Base-by-base conservation (phyloP, 92 coral and sea anemone genomes). In the Chrysogorgia sp. region DNA sequence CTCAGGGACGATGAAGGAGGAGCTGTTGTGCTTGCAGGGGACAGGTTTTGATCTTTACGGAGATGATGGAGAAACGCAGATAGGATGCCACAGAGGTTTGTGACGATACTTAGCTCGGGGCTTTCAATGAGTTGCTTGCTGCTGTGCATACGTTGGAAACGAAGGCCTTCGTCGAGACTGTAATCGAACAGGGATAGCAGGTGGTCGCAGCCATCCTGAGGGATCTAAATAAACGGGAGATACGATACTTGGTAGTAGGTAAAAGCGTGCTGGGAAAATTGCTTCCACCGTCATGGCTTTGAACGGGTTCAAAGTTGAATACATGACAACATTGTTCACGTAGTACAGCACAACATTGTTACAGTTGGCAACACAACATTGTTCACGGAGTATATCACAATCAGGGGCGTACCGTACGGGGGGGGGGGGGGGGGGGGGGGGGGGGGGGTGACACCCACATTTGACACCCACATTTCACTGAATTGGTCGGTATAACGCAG, bases 141-240 rank as follows among this genome's bases (percentile, higher is more conserved):
- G 40, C 75, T 56, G 82, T 92, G 83, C 5, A 69, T 68, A n/a
- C 86, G 74, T 17, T 86, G 67, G 80, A 94, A 94, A 17, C 79
- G 71, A 21, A 92, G 84, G n/a, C 97, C 98, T 12, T 56, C 87
- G 69, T 92, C 92, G 9, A 92, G 56, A 60, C 89, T 89, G 80
- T 80, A 88, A 26, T 87, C 90, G 61, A 92, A 94, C 55, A 94
- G 40, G 29, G 80, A 57, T 45, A 70, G 59, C 13, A 94, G 85
- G 63, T 87, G 90, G 52, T 89, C 86, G 17, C 86, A 65, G 8
- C 82, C 76, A 24, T 81, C 80, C 40, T 70, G 31, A n/a, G 92
- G 92, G 34, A 92, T 53, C 98, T 94, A 37, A 53, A 47, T 20
- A 40, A 19, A 34, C 13, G 34, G 56, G 41, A 47, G 23, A 28